A percentile compares a stretch with the other conserved stretches of the same genome.
Conservation (phyloP, 2,797 vertebrate genomes). For the Carcharodon carcharias region DNA sequence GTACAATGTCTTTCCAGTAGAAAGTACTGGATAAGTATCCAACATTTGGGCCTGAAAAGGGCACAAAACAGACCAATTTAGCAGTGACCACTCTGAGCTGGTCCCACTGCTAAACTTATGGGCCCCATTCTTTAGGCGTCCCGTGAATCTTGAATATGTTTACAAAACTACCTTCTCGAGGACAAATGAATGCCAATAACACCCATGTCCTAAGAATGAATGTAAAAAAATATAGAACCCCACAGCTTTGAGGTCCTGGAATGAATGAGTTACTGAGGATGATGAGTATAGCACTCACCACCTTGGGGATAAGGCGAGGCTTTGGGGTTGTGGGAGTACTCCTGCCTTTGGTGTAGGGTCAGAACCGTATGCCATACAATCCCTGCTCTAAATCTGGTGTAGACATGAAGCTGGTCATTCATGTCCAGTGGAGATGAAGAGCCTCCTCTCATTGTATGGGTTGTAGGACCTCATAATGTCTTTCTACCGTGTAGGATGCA, state of each 20-base stretch:
- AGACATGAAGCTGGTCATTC: neutral
- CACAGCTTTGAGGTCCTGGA: neutral
- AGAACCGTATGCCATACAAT: neutral
- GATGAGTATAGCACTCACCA: neutral
- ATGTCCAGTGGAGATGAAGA: no score
- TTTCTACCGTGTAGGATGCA: neutral
- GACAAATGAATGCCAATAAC: neutral
- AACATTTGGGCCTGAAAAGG: neutral
- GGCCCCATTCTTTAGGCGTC: neutral
- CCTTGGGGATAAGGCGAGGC: neutral
- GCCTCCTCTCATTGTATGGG: neutral
- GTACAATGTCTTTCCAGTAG: neutral
- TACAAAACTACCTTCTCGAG: neutral
- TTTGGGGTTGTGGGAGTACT: neutral
- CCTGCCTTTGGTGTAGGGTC: neutral
- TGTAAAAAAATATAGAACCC: neutral
- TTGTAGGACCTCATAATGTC: neutral
- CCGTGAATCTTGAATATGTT: neutral
- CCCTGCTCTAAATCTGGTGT: neutral
- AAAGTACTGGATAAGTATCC: neutral
- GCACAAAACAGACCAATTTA: neutral
- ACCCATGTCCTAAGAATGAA: neutral
- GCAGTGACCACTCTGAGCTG: neutral
- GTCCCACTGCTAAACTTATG: neutral
- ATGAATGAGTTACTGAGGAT: neutral